Evolutionary conservation across 2,888 invertebrate species (phyloP), one percentile per base, ranked within the genome.

Genomic region (Brachynemurus nebulosus): DNA sequence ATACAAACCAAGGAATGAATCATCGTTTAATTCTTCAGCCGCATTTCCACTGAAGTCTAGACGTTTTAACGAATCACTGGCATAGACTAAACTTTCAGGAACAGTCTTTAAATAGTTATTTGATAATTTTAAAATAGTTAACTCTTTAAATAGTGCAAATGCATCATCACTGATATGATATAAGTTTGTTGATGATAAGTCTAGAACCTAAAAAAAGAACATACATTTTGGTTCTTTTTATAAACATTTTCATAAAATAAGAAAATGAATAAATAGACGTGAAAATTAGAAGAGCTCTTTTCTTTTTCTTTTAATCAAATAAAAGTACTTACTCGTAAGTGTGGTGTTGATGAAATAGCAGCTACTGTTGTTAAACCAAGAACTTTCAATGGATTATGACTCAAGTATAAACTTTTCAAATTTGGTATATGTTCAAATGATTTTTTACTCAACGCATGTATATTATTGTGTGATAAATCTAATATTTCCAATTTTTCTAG

Each of bases 401-500:
- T 73, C 45, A 81, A 61, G 51, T 72, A 73, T 6, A 81, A 60
- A 48, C 69, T 67, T 14, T 69, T 69, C 53, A 81, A 55, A 50
- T 74, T 68, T 1, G 77, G 78, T 44, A 75, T 75, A 55, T 78
- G 73, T 56, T 76, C 71, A 56, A 81, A 81, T 27, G 78, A 55
- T 42, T 72, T 70, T 48, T 68, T 64, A 55, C 75, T 72, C 51
- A 81, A 57, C 3, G 74, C 74, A 53, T 74, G 72, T 42, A 81
- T 74, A 53, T 69, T 59, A 58, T 81, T 81, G 59, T 74, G 69
- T 14, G 76, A 74, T 30, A 81, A 62, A 57, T 77, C 74, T 20
- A 81, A 58, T 9, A 74, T 70, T 54, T 72, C 69, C 45, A 81
- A 52, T 1, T 68, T 68, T 30, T 67, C 68, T 33, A 80, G 73